Base-by-base conservation (phyloP, 1,140 invertebrate species). In the Drosophila saltans region DNA sequence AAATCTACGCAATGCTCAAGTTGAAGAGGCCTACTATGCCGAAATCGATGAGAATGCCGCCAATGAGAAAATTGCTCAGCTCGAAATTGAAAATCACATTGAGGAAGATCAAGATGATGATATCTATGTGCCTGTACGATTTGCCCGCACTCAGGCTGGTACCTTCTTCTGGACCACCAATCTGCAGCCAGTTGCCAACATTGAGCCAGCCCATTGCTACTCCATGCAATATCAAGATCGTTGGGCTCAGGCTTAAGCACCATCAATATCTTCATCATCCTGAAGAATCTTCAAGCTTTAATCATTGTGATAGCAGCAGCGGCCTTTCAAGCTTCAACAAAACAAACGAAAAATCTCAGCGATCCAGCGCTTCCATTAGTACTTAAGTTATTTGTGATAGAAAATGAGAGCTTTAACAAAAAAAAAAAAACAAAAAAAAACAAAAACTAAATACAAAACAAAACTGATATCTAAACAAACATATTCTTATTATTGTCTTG, bases 21-120 rank as follows among this genome's bases (percentile, higher is more conserved):
- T 83, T 52, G 91, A 92, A 60, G 89, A 92, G 69, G 80, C 80
- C 39, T 91, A 78, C 74, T 92, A 91, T 66, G 83, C 77, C 83
- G 95, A 95, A 81, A 94, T 94, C 68, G 93, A 94, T 45, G 94
- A 95, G 79, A 95, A 95, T 81, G 85, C 93, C 43, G 94, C 93
- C 88, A 95, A 95, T 89, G 95, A 95, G 89, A 93, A 94, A 67
- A 93, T 95, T 72, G 93, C 93, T 56, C 93, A 94, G 70, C 92
- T 95, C 76, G 94, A 95, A 74, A 93, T 95, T 88, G 72, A 82
- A 59, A 72, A 78, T 43, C 58, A 93, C 6, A 62, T 66, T 2
- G 66, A 57, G 41, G 41, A 81, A 28, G 68, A 75, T n/a, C 64
- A 72, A 10, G 84, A 92, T 52, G 79, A 91, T 39, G 91, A 92